phyloP scores from a whole-genome alignment of 2,888 invertebrate genomes.

The Teleogryllus oceanicus region DNA sequence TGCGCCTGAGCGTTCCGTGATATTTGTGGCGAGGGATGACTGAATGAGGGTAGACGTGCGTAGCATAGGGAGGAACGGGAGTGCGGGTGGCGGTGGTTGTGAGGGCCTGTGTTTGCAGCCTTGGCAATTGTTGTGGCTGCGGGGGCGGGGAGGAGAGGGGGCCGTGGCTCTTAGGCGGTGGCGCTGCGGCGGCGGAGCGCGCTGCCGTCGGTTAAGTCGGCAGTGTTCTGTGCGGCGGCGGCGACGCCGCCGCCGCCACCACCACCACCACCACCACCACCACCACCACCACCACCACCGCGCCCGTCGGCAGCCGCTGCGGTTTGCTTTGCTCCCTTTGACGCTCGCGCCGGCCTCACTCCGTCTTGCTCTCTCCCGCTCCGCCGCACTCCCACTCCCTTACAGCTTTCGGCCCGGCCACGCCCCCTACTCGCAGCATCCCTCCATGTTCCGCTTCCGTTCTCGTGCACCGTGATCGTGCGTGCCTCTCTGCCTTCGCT shows the following conservation, averaged over 20 bases:
- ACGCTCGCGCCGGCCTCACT: not conserved
- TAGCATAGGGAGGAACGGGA: no score
- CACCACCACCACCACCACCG: not conserved
- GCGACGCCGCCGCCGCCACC: not conserved
- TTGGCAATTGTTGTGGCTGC: no score
- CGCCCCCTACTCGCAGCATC: not conserved
- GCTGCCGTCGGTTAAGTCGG: not conserved
- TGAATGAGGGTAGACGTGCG: no score
- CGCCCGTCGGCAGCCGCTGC: not conserved
- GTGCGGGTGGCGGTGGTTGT: no score
- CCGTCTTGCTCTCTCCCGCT: not conserved
- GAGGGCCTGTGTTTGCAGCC: no score
- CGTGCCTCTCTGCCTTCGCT: no score
- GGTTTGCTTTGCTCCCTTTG: slow-evolving; percentile 18
- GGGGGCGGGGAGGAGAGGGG: no score
- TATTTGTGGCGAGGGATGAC: no score
- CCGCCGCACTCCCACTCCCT: not conserved
- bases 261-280: not conserved
- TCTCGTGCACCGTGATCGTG: no score
- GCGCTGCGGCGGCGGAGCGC: not conserved
- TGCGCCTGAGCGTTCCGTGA: no score
- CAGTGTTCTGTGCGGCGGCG: not conserved
- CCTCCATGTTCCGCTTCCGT: not conserved
- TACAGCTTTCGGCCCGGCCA: not conserved
- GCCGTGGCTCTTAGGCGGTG: no score